Base-by-base conservation (phyloP, 2,888 invertebrate species). In the Trissolcus japonicus region DNA sequence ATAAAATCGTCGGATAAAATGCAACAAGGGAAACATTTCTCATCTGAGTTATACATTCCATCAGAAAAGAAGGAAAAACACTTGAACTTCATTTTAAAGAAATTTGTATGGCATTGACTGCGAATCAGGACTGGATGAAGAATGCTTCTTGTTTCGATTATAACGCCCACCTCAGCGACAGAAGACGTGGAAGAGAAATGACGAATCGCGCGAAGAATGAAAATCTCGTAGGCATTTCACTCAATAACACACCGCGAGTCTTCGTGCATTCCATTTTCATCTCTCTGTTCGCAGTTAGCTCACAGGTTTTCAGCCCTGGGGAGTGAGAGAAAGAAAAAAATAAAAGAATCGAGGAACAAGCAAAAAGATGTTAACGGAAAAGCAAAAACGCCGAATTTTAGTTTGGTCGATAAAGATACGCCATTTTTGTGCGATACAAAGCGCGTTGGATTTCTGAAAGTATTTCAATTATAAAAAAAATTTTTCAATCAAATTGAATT, bases 161-260 rank as follows among this genome's bases (percentile, higher is more conserved):
- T 67, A 53, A 48, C 63, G 63, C 55, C 13, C 55, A 13, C 19
- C 17, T 51, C 51, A 51, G 6, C 9, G 19, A 11, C 54, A 65
- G 56, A 54, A 54, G 21, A 14, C 35, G 62, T 29, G 51, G 14
- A 35, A 61, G 61, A 74, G 66, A 74, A 74, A 62, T 62, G 19
- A 43, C 59, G 16, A 62, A 25, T 51, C 13, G 13, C 43, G 51
- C 59, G 54, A 43, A 40, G 60, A 69, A 69, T 75, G 62, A 55
- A 69, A 69, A 65, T 69, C 69, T 69, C 19, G 65, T 63, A 63
- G 69, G 69, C 50, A 17, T 76, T 76, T 56, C 69, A 66, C 66
- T 71, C 65, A 61, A 76, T 75, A 75, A 69, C 48, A 51, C 66
- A 29, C 62, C 51, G 50, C 40, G 66, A 17, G 51, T 61, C 69